phyloP scores from a whole-genome alignment of 2,888 invertebrate species.

The Drosophila aldrichi region DNA sequence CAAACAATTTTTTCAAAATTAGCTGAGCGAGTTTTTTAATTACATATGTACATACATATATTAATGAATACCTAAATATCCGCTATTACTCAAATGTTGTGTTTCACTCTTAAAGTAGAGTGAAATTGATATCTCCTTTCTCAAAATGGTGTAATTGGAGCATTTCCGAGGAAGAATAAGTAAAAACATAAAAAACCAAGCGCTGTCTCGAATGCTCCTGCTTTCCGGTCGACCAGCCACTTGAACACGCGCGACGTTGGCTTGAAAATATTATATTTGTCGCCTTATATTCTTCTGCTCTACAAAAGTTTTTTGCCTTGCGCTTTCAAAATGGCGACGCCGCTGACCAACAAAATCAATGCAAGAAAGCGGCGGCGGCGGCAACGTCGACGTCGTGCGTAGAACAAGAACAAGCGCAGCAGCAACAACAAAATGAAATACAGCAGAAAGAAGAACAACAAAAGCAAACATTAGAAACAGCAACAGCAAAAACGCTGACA shows the following conservation, averaged over 20 bases:
- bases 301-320: constrained; percentile 10
- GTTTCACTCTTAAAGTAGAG: constrained; percentile 8
- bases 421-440: constrained; percentile 15
- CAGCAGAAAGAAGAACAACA: constrained; percentile 6
- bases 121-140: constrained; percentile 20
- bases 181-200: constrained; percentile 13
- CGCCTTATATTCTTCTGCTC: constrained; percentile 18
- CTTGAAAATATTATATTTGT: constrained; percentile 32
- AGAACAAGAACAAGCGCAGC: constrained; percentile 42
- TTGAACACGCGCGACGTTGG: constrained; percentile 60
- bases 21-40: too few relatives aligned
- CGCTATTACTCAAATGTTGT: not conserved
- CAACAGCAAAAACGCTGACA: constrained; percentile 32
- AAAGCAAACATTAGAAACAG: constrained; percentile 36
- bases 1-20: too few relatives aligned
- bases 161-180: constrained; percentile 31
- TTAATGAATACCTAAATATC: not conserved
- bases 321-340: constrained; percentile 71
- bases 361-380: constrained; percentile 37
- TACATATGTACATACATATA: too few relatives aligned
- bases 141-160: constrained; percentile 51
- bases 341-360: constrained; percentile 59
- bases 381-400: constrained; percentile 36
- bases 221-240: constrained; percentile 45
- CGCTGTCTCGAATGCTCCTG: constrained; percentile 8